Conservation (phyloP, 2,888 invertebrate species). For the Diadromus collaris region DNA sequence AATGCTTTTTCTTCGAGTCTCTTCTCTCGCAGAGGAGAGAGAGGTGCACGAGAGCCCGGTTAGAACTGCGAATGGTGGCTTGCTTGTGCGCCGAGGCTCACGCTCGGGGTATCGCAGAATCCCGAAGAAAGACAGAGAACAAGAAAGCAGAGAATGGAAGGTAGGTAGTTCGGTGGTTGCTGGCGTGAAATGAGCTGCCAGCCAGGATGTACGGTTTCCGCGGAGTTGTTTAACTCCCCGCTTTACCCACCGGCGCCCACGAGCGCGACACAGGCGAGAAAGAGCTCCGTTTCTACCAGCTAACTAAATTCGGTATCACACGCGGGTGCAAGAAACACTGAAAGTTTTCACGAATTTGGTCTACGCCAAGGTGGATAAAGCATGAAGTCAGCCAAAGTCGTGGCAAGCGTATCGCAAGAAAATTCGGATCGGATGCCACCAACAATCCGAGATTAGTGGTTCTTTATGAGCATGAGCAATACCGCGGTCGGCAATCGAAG, state of each 20-base stretch:
- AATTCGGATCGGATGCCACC: background rate
- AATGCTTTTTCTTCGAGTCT: conserved; percentile 55
- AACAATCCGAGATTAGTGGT: background rate
- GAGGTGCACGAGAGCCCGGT: conserved; percentile 7
- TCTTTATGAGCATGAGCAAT: too few relatives aligned
- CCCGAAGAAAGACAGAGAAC: conserved; percentile 55
- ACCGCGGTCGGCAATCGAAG: too few relatives aligned
- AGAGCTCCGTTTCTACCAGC: conserved; percentile 22
- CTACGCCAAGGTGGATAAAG: background rate
- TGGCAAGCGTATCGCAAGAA: background rate
- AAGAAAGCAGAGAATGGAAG: conserved; percentile 52
- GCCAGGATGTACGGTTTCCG: conserved; percentile 70
- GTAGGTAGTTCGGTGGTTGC: conserved; percentile 66
- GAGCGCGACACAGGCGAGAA: conserved; percentile 45
- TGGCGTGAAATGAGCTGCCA: conserved; percentile 75
- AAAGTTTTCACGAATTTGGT: conserved; percentile 28
- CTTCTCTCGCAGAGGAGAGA: conserved; percentile 26
- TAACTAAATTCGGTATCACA: conserved; percentile 45
- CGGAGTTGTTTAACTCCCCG: conserved; percentile 70
- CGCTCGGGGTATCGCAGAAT: conserved; percentile 50
- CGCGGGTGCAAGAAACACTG: conserved; percentile 12
- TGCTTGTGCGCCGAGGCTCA: conserved; percentile 37
- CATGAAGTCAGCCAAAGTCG: background rate
- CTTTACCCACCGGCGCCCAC: conserved; percentile 47
- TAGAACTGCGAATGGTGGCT: conserved; percentile 17